A percentile compares a stretch with the other conserved stretches of the same genome.
These are phyloP conservation scores for Scaptomyza tumidula DNA, from an alignment of 2,888 invertebrate species.

Conservation along the genomic window DNA sequence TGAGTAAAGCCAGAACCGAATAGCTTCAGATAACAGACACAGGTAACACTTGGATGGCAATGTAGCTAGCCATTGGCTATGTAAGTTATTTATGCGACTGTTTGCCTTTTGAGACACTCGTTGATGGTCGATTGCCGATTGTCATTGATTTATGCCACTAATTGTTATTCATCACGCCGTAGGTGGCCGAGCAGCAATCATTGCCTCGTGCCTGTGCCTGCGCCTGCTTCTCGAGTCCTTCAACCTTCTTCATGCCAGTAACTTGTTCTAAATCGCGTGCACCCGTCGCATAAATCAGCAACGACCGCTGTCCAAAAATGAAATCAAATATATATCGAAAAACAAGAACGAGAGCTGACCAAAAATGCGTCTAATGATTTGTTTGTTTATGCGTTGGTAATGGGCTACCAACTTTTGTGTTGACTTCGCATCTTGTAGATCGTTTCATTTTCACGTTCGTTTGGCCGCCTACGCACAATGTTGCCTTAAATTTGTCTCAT, in stretches of 20 bases:
- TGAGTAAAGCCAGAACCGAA: constrained; percentile 15
- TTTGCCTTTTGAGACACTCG: constrained; percentile 57
- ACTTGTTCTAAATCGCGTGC: constrained; percentile 70
- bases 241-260: background rate
- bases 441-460: constrained; percentile 53
- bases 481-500: constrained; percentile 67
- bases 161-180: constrained; percentile 74
- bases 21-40: constrained; percentile 13
- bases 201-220: background rate
- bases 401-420: constrained; percentile 54
- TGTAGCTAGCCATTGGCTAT: constrained; percentile 30
- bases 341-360: constrained; percentile 28
- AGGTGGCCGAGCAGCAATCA: constrained; percentile 54
- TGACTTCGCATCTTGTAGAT: constrained; percentile 39
- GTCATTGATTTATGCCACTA: constrained; percentile 74
- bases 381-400: constrained; percentile 67
- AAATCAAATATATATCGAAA: constrained; percentile 28
- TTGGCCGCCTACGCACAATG: constrained; percentile 63
- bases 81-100: constrained; percentile 65
- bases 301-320: constrained; percentile 17
- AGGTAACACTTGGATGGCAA: constrained; percentile 13
- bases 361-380: constrained; percentile 65
- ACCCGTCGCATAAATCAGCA: constrained; percentile 65
- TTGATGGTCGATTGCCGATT: constrained; percentile 48
- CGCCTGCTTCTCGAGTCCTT: constrained; percentile 24